phyloP scores from a whole-genome alignment of 2,113 vertebrate genomes.

The Natator depressus region DNA sequence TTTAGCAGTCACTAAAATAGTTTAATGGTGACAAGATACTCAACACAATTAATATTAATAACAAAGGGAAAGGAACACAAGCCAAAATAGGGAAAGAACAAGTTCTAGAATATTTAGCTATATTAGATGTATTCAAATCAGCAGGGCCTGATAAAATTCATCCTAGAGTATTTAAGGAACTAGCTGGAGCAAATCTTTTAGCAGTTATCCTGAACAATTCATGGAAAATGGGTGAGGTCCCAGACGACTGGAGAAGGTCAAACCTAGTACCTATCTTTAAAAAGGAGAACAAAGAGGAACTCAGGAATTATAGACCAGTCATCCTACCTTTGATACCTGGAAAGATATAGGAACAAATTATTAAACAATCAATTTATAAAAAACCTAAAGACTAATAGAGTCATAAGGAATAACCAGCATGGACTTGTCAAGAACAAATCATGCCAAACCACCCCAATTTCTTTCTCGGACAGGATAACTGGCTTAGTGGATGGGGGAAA shows the following conservation, averaged over 20 bases:
- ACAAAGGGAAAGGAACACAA: neutral
- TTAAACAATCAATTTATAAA: neutral
- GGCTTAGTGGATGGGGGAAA: neutral
- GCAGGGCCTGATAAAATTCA: neutral
- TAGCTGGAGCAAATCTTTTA: neutral
- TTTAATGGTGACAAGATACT: neutral
- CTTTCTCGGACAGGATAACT: neutral
- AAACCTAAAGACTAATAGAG: neutral
- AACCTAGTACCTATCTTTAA: neutral
- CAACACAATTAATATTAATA: neutral
- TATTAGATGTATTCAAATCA: neutral
- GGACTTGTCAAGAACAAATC: neutral
- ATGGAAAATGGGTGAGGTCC: neutral
- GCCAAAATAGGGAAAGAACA: neutral
- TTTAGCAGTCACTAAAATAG: neutral
- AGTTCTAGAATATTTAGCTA: neutral
- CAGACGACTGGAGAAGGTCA: neutral
- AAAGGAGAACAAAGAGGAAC: neutral
- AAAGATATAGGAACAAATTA: too few relatives aligned
- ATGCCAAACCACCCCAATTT: neutral
- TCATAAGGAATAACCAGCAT: neutral
- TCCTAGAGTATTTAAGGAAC: neutral
- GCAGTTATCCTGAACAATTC: neutral
- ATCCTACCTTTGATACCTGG: neutral
- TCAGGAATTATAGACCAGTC: neutral